phyloP scores from a whole-genome alignment of 2,888 invertebrate species.

The Conops quadrifasciatus region DNA sequence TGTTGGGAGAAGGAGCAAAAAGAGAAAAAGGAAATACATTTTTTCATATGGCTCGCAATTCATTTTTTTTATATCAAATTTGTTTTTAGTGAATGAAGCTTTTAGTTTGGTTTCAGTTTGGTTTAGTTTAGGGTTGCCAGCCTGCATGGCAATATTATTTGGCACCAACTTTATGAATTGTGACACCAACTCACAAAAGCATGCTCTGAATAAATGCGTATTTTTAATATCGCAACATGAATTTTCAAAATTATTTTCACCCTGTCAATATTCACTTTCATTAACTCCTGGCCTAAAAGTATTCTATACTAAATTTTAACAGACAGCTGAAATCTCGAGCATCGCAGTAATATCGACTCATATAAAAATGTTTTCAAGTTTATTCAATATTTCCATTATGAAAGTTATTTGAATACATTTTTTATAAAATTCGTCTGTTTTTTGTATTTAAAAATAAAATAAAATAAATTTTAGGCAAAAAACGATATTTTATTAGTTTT shows the following conservation, averaged over 20 bases:
- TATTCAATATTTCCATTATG: too few relatives aligned
- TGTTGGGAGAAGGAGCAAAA: too few relatives aligned
- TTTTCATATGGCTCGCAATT: too few relatives aligned
- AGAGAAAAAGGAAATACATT: too few relatives aligned
- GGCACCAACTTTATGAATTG: not conserved
- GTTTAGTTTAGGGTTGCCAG: not conserved
- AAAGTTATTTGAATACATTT: too few relatives aligned
- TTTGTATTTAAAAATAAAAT: not conserved
- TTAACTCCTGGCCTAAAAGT: not conserved
- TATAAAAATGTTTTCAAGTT: too few relatives aligned
- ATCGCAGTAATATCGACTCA: too few relatives aligned
- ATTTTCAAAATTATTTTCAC: not conserved
- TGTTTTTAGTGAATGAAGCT: not conserved
- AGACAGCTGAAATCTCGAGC: not conserved
- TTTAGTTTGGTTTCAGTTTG: not conserved
- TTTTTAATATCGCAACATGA: too few relatives aligned
- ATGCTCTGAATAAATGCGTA: too few relatives aligned
- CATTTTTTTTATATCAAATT: conserved; percentile 10
- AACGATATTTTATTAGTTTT: conserved; percentile 19
- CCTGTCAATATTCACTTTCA: not conserved
- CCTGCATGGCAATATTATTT: too few relatives aligned
- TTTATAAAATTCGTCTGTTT: too few relatives aligned
- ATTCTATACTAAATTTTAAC: not conserved
- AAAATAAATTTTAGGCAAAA: conserved; percentile 17
- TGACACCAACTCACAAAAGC: too few relatives aligned